Evolutionary conservation across 2,113 vertebrate species (phyloP).

Genomic region (Serilophus lunatus): DNA sequence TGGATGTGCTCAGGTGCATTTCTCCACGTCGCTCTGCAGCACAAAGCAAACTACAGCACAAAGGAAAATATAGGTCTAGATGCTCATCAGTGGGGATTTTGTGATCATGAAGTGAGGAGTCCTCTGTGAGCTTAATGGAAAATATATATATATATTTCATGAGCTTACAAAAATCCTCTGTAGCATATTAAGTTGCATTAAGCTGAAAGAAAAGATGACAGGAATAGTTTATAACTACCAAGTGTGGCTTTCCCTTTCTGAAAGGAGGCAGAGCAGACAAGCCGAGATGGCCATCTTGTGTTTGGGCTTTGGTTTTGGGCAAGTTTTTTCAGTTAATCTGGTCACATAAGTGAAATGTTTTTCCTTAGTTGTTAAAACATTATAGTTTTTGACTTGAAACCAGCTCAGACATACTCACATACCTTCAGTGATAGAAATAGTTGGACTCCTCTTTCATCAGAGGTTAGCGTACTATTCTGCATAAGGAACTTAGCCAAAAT

Average conservation of each 20-base stretch:
- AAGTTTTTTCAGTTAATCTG: not conserved
- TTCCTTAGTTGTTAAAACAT: not conserved
- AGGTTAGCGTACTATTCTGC: not conserved
- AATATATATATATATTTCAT: slow-evolving; percentile 14
- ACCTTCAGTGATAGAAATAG: not conserved
- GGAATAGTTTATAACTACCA: not conserved
- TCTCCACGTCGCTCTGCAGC: not conserved
- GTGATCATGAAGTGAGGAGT: not conserved
- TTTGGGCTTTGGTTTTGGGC: not conserved
- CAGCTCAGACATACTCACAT: not conserved
- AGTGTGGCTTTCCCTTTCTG: not conserved
- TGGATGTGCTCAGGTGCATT: not conserved
- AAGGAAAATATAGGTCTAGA: not conserved
- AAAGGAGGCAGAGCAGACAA: not conserved
- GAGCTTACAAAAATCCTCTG: not conserved
- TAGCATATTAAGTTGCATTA: not conserved
- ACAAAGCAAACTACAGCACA: not conserved
- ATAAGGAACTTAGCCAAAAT: not conserved
- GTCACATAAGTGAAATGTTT: not conserved
- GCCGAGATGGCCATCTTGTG: not conserved
- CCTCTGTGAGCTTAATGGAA: slow-evolving; percentile 1
- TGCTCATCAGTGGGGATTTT: not conserved
- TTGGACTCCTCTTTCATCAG: not conserved
- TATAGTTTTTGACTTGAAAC: not conserved
- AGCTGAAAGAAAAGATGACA: not conserved